phyloP scores from a whole-genome alignment of 2,888 invertebrate genomes.

The Dicranocentrus wangi region DNA sequence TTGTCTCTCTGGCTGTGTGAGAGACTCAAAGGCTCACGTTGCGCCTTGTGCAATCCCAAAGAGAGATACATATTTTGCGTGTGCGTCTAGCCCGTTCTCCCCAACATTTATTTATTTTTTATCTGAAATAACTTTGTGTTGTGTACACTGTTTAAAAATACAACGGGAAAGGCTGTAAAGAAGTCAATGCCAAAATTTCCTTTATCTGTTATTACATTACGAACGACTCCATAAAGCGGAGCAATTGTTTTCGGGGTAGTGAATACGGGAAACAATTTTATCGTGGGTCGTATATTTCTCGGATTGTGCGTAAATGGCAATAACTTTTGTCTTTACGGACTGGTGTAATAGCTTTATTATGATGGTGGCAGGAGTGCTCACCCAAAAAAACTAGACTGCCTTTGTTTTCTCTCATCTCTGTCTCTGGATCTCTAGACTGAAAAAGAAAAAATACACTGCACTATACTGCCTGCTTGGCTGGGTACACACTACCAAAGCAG shows the following conservation, averaged over 20 bases:
- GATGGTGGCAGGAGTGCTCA: neutral
- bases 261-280: neutral
- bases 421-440: too few relatives aligned
- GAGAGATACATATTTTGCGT: conserved; percentile 13
- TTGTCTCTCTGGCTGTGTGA: neutral
- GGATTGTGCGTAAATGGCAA: conserved; percentile 43
- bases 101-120: too few relatives aligned
- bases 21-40: too few relatives aligned
- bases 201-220: conserved; percentile 18
- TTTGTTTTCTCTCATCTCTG: too few relatives aligned
- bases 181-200: conserved; percentile 36
- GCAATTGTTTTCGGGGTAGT: conserved; percentile 10
- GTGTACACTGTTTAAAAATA: conserved; percentile 19
- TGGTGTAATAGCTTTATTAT: conserved; percentile 48
- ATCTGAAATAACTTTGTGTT: too few relatives aligned
- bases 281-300: conserved; percentile 16
- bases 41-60: neutral
- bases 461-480: too few relatives aligned
- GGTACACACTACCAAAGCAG: too few relatives aligned
- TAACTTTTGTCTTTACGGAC: conserved; percentile 24
- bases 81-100: neutral
- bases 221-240: conserved; percentile 16
- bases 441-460: too few relatives aligned
- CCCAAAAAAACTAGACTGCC: too few relatives aligned
- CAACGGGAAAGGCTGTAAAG: conserved; percentile 41